Evolutionary conservation across 2,797 vertebrate species (phyloP).

Genomic region (Borostomias antarcticus): DNA sequence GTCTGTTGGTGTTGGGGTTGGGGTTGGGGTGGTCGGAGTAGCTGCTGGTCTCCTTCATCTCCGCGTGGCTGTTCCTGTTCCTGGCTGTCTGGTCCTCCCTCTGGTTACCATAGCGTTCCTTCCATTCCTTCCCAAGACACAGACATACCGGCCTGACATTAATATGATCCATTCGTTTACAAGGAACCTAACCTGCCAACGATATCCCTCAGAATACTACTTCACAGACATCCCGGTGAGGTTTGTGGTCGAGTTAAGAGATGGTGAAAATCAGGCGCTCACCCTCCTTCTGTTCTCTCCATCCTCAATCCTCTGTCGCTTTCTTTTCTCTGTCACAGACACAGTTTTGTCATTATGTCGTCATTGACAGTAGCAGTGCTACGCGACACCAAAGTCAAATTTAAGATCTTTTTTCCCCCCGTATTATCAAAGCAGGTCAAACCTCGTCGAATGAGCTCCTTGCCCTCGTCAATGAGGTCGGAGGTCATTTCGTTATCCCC

Average conservation of each 20-base stretch:
- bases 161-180: not conserved
- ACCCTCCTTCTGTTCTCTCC: constrained; percentile 93
- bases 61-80: constrained; percentile 82
- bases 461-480: constrained; percentile 96
- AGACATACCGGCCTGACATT: not conserved
- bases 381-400: too few relatives aligned
- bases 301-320: constrained; percentile 91
- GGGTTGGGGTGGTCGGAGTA: constrained; percentile 70
- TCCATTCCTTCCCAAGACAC: constrained; percentile 93
- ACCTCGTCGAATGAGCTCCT: constrained; percentile 94
- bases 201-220: not conserved
- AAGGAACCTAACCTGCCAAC: not conserved
- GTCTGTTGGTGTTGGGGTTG: constrained; percentile 63
- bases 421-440: not conserved
- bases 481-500: constrained; percentile 97
- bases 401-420: not conserved
- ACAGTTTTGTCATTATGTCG: not conserved
- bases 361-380: too few relatives aligned
- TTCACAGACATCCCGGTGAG: too few relatives aligned
- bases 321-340: constrained; percentile 87
- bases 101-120: constrained; percentile 89
- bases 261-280: constrained; percentile 46
- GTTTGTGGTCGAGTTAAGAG: not conserved
- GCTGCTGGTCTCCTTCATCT: constrained; percentile 90
- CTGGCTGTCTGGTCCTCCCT: constrained; percentile 85